These are phyloP conservation scores for Mamestra brassicae DNA, from an alignment of 2,888 invertebrate genomes.

Conservation along the genomic window DNA sequence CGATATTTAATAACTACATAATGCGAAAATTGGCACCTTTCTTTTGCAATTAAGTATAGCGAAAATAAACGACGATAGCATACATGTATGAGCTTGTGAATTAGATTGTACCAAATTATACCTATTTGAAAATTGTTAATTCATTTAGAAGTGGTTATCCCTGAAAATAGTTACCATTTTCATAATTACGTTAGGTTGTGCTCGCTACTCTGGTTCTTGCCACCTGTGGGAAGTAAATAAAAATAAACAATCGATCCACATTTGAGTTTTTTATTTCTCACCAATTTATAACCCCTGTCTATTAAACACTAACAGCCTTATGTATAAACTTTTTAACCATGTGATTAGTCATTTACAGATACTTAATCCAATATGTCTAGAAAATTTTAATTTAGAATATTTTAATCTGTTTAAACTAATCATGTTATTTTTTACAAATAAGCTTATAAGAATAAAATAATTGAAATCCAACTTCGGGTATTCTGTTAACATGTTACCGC, in stretches of 20 bases:
- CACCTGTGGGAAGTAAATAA: constrained; percentile 89
- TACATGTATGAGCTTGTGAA: constrained; percentile 54
- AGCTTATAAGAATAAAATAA: background rate
- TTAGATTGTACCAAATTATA: constrained; percentile 56
- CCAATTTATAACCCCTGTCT: background rate
- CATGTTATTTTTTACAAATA: too few relatives aligned
- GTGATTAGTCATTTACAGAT: too few relatives aligned
- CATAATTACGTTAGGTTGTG: constrained; percentile 85
- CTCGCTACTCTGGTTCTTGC: constrained; percentile 90
- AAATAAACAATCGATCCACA: constrained; percentile 86
- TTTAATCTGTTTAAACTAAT: too few relatives aligned
- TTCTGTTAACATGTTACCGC: constrained; percentile 47
- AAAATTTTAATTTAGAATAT: too few relatives aligned
- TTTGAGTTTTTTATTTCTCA: constrained; percentile 76
- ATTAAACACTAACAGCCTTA: background rate
- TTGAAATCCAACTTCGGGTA: constrained; percentile 28
- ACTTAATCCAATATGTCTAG: too few relatives aligned
- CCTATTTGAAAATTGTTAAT: constrained; percentile 62
- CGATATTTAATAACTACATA: constrained; percentile 48
- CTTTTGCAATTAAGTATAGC: constrained; percentile 52
- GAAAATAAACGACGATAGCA: constrained; percentile 45
- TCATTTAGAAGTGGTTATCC: constrained; percentile 84
- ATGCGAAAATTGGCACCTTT: constrained; percentile 58
- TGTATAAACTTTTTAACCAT: too few relatives aligned
- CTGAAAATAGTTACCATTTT: constrained; percentile 91